phyloP scores from a whole-genome alignment of 2,113 vertebrate genomes.

The Arothron firmamentum region DNA sequence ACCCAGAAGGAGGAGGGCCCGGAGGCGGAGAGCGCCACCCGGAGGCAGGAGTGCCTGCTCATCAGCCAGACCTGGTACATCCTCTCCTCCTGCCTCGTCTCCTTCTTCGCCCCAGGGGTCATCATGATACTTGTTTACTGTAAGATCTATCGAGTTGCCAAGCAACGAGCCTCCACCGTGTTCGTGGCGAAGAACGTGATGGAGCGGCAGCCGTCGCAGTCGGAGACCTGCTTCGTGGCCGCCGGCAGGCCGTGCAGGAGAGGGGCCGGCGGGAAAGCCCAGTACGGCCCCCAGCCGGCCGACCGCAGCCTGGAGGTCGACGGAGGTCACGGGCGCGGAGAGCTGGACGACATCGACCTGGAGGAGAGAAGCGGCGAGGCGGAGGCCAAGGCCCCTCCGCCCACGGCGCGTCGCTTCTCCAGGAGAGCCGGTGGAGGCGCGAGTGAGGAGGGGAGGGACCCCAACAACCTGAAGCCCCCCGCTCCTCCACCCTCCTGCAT shows the following conservation, averaged over 20 bases:
- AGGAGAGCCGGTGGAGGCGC: slow-evolving; percentile 28
- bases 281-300: slow-evolving; percentile 51
- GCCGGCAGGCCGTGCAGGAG: slow-evolving; percentile 6
- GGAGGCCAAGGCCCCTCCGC: slow-evolving; percentile 42
- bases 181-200: slow-evolving; percentile 69
- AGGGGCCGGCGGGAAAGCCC: background rate
- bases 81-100: slow-evolving; percentile 81
- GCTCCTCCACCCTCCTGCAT: slow-evolving; percentile 47
- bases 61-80: slow-evolving; percentile 88
- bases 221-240: slow-evolving; percentile 64
- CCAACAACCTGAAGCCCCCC: slow-evolving; percentile 41
- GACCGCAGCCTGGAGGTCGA: slow-evolving; percentile 37
- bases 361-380: slow-evolving; percentile 62
- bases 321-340: slow-evolving; percentile 55
- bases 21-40: background rate
- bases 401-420: slow-evolving; percentile 46
- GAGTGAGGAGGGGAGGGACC: slow-evolving; percentile 34
- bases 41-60: slow-evolving; percentile 71
- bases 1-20: slow-evolving; percentile 36
- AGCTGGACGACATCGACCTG: slow-evolving; percentile 70
- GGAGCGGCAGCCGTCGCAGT: slow-evolving; percentile 58
- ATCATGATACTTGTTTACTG: slow-evolving; percentile 85
- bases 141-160: slow-evolving; percentile 82
- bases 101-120: slow-evolving; percentile 83
- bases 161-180: slow-evolving; percentile 71